Percentiles rank a stretch among this genome's conserved stretches.
Conservation (phyloP, 2,797 vertebrate genomes). For the Bucorvus abyssinicus region DNA sequence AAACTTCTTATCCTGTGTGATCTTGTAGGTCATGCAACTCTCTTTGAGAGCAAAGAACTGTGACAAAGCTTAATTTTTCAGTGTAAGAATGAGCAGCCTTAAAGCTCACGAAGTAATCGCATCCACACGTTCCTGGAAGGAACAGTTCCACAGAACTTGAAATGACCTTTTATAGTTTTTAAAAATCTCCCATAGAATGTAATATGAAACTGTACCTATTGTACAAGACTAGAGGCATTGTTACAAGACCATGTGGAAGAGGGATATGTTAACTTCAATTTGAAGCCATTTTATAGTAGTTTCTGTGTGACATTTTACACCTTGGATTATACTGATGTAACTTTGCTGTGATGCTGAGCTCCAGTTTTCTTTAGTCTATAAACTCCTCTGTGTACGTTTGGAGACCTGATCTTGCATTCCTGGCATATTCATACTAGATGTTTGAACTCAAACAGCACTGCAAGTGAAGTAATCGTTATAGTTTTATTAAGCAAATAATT, state of each 20-base stretch:
- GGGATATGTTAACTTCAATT: not conserved
- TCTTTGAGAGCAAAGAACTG: not conserved
- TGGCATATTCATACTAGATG: slow-evolving; percentile 1
- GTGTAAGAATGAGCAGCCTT: not conserved
- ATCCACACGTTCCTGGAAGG: slow-evolving; percentile 36
- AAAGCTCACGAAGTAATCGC: not conserved
- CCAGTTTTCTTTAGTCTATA: not conserved
- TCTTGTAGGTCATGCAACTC: not conserved
- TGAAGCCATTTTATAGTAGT: not conserved
- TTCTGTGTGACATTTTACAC: slow-evolving; percentile 33
- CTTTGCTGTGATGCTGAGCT: not conserved
- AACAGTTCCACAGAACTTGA: not conserved
- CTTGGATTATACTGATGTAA: slow-evolving; percentile 21
- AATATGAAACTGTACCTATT: not conserved
- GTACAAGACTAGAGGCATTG: not conserved
- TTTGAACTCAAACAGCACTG: not conserved
- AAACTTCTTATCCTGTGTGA: not conserved
- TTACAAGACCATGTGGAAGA: not conserved
- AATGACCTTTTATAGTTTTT: slow-evolving; percentile 30
- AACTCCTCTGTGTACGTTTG: not conserved
- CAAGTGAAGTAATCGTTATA: slow-evolving; percentile 11
- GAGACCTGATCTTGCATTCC: slow-evolving; percentile 32
- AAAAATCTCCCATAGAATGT: not conserved
- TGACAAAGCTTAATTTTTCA: not conserved
- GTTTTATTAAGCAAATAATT: slow-evolving; percentile 53